Evolutionary conservation across 2,113 vertebrate genomes (phyloP).

Genomic region (Datnioides undecimradiatus): DNA sequence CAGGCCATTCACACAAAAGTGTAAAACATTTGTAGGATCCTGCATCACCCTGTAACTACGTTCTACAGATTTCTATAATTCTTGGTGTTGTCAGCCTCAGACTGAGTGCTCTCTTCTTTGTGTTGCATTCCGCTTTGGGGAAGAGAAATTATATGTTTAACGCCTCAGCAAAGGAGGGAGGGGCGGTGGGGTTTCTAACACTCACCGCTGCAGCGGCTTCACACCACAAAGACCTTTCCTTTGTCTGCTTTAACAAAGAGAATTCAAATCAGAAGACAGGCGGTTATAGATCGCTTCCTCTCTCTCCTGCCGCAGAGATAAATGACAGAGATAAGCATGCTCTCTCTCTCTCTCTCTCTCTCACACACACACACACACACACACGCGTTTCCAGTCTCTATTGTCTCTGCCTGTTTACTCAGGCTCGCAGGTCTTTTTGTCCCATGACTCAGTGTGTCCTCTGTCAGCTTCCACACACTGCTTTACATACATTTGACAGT

Average conservation of each 20-base stretch:
- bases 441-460: slow-evolving; percentile 17
- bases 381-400: slow-evolving; percentile 10
- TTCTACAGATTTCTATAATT: slow-evolving; percentile 6
- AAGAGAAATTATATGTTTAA: slow-evolving; percentile 52
- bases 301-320: slow-evolving; percentile 59
- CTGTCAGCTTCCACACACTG: not conserved
- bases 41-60: not conserved
- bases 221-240: slow-evolving; percentile 68
- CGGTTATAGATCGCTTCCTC: slow-evolving; percentile 75
- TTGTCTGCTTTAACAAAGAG: slow-evolving; percentile 78
- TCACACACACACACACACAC: slow-evolving; percentile 8
- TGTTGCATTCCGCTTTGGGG: slow-evolving; percentile 17
- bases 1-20: not conserved
- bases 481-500: slow-evolving; percentile 41
- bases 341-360: slow-evolving; percentile 7
- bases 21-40: slow-evolving; percentile 3
- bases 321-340: slow-evolving; percentile 57
- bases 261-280: slow-evolving; percentile 63
- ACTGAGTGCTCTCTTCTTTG: slow-evolving; percentile 14
- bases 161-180: not conserved
- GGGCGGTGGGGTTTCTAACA: not conserved
- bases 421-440: slow-evolving; percentile 18
- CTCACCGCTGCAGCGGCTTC: slow-evolving; percentile 40
- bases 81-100: slow-evolving; percentile 1
- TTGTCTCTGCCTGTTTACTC: slow-evolving; percentile 51